Evolutionary conservation across 1,140 invertebrate genomes (phyloP).

Genomic region (Calosoma granatense): DNA sequence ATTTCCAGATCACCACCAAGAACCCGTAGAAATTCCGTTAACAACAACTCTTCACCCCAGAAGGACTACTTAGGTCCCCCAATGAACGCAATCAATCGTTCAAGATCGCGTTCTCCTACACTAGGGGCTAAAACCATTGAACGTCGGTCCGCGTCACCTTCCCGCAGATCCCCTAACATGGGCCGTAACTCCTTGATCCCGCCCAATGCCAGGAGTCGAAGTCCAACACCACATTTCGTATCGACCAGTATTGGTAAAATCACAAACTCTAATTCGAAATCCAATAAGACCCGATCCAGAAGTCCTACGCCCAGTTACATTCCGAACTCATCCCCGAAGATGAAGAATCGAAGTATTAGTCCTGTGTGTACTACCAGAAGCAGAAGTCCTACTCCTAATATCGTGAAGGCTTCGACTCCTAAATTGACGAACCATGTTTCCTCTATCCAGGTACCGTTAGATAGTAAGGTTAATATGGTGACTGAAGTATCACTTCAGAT

Average conservation of each 20-base stretch:
- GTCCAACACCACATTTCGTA: slow-evolving; percentile 29
- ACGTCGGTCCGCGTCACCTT: slow-evolving; percentile 28
- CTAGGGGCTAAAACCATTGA: slow-evolving; percentile 19
- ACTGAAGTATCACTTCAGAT: slow-evolving; percentile 27
- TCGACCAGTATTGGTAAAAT: neutral
- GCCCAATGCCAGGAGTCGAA: slow-evolving; percentile 25
- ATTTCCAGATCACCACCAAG: slow-evolving; percentile 11
- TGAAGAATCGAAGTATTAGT: slow-evolving; percentile 5
- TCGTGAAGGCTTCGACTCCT: neutral
- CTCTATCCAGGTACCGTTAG: slow-evolving; percentile 28
- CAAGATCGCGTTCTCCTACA: slow-evolving; percentile 34
- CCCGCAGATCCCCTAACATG: slow-evolving; percentile 14
- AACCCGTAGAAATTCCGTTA: slow-evolving; percentile 18
- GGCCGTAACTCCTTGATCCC: slow-evolving; percentile 24
- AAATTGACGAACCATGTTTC: slow-evolving; percentile 21
- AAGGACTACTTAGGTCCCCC: slow-evolving; percentile 28
- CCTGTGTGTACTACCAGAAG: neutral
- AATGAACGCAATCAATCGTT: slow-evolving; percentile 34
- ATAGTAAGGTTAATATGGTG: slow-evolving; percentile 22
- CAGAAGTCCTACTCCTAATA: slow-evolving; percentile 4
- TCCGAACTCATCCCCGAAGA: neutral
- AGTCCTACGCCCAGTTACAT: slow-evolving; percentile 15
- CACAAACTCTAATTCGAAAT: slow-evolving; percentile 10
- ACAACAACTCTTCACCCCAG: slow-evolving; percentile 19
- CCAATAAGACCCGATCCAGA: slow-evolving; percentile 18